These are phyloP conservation scores for Salarias fasciatus DNA, from an alignment of 2,797 vertebrate species.

Conservation along the genomic window DNA sequence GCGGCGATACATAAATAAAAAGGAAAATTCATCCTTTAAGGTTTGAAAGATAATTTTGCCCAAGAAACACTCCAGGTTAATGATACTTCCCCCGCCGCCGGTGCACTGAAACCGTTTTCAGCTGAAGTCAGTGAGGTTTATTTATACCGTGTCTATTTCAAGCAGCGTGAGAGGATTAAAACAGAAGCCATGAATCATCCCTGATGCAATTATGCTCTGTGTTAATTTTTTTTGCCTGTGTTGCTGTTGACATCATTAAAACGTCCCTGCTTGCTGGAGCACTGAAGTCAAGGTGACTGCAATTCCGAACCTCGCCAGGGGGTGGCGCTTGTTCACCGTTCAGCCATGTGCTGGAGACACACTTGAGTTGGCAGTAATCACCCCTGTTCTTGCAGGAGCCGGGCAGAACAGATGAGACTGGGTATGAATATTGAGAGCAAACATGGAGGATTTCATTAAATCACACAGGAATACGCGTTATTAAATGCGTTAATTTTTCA, in stretches of 20 bases:
- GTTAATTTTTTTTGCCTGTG: conserved; percentile 18
- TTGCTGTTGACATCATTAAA: conserved; percentile 19
- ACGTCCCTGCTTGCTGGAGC: neutral
- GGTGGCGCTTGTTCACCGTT: conserved; percentile 79
- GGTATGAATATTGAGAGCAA: conserved; percentile 13
- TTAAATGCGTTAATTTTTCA: neutral
- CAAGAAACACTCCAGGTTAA: conserved; percentile 12
- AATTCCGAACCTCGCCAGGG: conserved; percentile 63
- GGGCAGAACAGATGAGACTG: conserved; percentile 28
- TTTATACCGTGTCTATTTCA: conserved; percentile 14
- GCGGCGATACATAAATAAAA: too few species aligned
- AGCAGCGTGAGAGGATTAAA: conserved; percentile 29
- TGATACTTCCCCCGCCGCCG: neutral
- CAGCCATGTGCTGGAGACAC: conserved; percentile 21
- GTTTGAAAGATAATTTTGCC: neutral
- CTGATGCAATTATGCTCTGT: conserved; percentile 7
- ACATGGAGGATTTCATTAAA: conserved; percentile 8
- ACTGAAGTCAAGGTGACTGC: conserved; percentile 44
- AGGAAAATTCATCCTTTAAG: neutral
- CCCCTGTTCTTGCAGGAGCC: conserved; percentile 35
- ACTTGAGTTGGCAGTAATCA: conserved; percentile 46
- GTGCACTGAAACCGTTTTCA: conserved; percentile 16
- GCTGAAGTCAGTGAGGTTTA: conserved; percentile 24
- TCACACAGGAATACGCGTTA: conserved; percentile 6
- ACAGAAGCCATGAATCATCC: conserved; percentile 13